Evolutionary conservation across 2,113 vertebrate species (phyloP), one percentile per base, ranked within the genome.

Genomic region (Rhea americana): DNA sequence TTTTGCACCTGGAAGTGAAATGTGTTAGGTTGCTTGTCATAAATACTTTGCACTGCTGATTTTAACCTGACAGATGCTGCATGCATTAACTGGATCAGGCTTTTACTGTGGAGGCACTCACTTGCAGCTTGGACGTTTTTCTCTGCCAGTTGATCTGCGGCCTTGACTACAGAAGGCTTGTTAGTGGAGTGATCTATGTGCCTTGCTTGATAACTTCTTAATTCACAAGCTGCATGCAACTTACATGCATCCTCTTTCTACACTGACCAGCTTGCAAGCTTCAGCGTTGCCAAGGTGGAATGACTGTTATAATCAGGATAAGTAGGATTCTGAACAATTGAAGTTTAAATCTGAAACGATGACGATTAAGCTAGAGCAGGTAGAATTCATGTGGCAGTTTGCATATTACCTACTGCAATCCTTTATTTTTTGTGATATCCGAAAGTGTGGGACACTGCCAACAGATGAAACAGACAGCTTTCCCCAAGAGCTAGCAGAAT

Each of bases 311-410:
- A 70, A 79, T 89, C 91, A 91, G 87, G 89, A 82, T 56, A 74
- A 87, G 56, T 51, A 78, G 71, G 91, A 51, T 78, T 86, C 73
- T 89, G 93, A 96, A 90, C 96, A 93, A 78, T 91, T 96, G 96
- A 96, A 97, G 72, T 97, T 98, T 96, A 96, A 96, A 96, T 91
- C 89, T 94, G 50, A 97, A 93, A 86, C 81, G 53, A 87, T 66
- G 79, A 92, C 37, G 19, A 84, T 79, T 24, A 35, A 85, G 72
- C 58, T 87, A 5, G 72, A 76, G 65, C 72, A 74, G 81, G 7
- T 1, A 59, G 63, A 80, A 58, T 32, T 76, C 37, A 3, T 24
- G 65, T 82, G 75, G 61, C 61, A 22, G 43, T 48, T 75, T 67
- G 51, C 28, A 12, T 65, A 0, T 14, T 11, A 0, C 16, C 3